These are phyloP conservation scores for Arion vulgaris DNA, from an alignment of 1,140 invertebrate species.

Conservation along the genomic window DNA sequence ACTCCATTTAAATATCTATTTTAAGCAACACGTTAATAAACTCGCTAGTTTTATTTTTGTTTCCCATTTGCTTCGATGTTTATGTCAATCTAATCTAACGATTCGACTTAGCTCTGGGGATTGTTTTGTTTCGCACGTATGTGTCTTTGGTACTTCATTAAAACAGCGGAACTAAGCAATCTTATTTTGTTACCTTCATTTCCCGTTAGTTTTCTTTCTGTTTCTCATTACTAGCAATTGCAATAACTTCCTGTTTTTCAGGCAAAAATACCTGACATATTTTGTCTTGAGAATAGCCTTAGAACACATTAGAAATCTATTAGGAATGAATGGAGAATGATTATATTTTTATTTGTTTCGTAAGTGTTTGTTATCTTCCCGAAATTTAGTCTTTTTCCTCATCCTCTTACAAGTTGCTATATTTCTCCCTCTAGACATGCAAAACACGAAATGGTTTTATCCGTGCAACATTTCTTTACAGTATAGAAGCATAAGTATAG, in stretches of 20 bases:
- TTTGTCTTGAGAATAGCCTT: no score
- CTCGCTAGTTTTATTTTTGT: not conserved
- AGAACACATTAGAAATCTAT: no score
- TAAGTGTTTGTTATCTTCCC: no score
- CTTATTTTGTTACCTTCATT: not conserved
- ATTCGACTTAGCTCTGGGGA: not conserved
- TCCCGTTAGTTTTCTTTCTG: not conserved
- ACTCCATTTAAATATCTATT: not conserved
- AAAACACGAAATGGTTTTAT: no score
- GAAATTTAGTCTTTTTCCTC: no score
- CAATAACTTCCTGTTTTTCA: not conserved
- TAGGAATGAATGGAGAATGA: no score
- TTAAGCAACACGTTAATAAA: constrained; percentile 2
- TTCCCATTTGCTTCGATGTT: not conserved
- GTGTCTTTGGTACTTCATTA: not conserved
- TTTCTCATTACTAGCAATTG: not conserved
- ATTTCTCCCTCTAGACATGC: no score
- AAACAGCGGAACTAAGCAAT: not conserved
- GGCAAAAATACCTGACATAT: not conserved
- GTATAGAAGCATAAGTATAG: no score
- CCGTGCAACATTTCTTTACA: no score
- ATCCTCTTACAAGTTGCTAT: no score
- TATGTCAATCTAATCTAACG: not conserved
- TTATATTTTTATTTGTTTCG: not conserved
- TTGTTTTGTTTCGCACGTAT: not conserved